Percentiles rank a stretch among this genome's conserved stretches.
These are phyloP conservation scores for Leucania comma DNA, from an alignment of 2,888 invertebrate species.

Conservation along the genomic window DNA sequence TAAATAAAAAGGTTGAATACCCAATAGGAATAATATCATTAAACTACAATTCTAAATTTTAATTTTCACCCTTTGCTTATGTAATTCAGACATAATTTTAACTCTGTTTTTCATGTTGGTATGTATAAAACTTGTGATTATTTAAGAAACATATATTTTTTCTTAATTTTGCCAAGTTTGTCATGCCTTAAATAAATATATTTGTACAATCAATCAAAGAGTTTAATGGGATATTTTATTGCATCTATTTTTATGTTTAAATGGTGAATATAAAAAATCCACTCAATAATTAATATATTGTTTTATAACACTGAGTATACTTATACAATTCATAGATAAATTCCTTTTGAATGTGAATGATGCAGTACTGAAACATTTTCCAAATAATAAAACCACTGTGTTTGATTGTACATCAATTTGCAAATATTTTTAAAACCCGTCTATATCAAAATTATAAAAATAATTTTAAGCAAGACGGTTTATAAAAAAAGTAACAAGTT, in stretches of 20 bases:
- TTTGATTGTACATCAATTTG: constrained; percentile 10
- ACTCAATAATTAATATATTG: not conserved
- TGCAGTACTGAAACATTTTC: not conserved
- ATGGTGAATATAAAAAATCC: not conserved
- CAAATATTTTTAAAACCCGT: not conserved
- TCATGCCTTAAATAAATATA: not conserved
- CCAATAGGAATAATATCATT: not conserved
- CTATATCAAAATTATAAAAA: constrained; percentile 18
- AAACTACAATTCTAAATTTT: not conserved
- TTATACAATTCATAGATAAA: not conserved
- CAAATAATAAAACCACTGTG: constrained; percentile 11
- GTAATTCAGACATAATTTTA: not conserved
- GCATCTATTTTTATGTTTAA: not conserved
- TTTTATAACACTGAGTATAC: not conserved
- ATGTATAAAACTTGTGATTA: not conserved
- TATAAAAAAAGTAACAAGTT: too few relatives aligned
- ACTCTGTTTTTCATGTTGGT: not conserved
- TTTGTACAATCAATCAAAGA: constrained; percentile 25
- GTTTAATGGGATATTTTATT: not conserved
- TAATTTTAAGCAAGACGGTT: constrained; percentile 7
- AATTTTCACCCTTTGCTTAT: too few relatives aligned
- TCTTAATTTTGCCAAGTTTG: not conserved
- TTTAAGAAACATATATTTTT: not conserved
- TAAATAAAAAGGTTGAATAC: not conserved
- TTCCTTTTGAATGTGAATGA: not conserved